Conservation (phyloP, 1,140 invertebrate species). For the Eupeodes corollae region DNA sequence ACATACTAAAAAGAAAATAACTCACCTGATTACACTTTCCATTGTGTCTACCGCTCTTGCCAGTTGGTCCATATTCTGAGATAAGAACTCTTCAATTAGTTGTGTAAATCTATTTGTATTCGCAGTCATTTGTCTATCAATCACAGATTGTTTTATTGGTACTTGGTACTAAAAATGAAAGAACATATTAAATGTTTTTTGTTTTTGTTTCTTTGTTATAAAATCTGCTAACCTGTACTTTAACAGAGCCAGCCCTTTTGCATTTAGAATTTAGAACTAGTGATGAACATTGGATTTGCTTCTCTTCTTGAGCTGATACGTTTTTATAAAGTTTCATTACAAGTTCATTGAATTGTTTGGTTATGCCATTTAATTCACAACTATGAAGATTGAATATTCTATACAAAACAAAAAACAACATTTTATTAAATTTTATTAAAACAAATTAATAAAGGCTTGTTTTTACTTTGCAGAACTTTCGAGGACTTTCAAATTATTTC, state of each 20-base stretch:
- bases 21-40: conserved; percentile 8
- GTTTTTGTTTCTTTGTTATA: background rate
- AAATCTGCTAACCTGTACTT: background rate
- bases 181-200: background rate
- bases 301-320: conserved; percentile 12
- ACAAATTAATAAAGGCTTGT: background rate
- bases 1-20: background rate
- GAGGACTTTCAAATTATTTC: conserved; percentile 13
- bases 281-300: background rate
- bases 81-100: conserved; percentile 22
- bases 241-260: background rate
- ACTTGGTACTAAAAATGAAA: background rate
- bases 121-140: too few relatives aligned
- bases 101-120: conserved; percentile 18
- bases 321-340: conserved; percentile 54
- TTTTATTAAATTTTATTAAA: background rate
- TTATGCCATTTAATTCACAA: conserved; percentile 53
- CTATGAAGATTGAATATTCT: conserved; percentile 41
- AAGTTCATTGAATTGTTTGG: conserved; percentile 54
- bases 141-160: too few relatives aligned
- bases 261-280: background rate
- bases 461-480: conserved; percentile 27
- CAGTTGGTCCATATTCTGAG: conserved; percentile 23
- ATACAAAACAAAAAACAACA: background rate
- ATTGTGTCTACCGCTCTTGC: conserved; percentile 18